Conservation (phyloP, 2,113 vertebrate species). For the Dipodomys spectabilis region DNA sequence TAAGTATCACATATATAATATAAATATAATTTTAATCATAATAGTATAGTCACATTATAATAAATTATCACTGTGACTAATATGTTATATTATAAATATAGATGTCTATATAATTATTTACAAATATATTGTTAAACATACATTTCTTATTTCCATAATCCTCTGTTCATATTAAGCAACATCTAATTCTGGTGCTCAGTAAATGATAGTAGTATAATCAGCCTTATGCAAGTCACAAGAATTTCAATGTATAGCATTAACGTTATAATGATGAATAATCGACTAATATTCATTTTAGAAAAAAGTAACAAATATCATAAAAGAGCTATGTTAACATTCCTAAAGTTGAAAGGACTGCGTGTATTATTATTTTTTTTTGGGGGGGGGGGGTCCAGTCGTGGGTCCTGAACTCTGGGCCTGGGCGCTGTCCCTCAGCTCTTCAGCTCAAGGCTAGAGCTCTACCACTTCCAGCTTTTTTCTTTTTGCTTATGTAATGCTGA, state of each 20-base stretch:
- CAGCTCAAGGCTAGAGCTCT: too few relatives aligned
- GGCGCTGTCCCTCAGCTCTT: too few relatives aligned
- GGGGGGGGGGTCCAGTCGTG: too few relatives aligned
- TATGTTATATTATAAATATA: neutral
- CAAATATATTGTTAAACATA: neutral
- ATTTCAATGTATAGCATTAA: neutral
- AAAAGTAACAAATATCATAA: neutral
- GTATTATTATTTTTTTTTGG: neutral
- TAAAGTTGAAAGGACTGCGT: neutral
- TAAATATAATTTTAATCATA: too few relatives aligned
- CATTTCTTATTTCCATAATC: neutral
- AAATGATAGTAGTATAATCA: neutral
- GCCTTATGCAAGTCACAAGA: neutral
- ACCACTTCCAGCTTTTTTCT: too few relatives aligned
- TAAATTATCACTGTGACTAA: neutral
- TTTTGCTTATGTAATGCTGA: too few relatives aligned
- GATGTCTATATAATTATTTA: neutral
- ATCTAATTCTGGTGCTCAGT: neutral
- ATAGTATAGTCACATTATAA: neutral
- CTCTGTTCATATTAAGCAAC: neutral
- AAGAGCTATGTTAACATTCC: neutral
- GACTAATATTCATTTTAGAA: neutral
- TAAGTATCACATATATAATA: neutral
- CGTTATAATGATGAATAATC: neutral
- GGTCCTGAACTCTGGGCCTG: too few relatives aligned